Percentiles rank a stretch among this genome's conserved stretches.
phyloP scores from a whole-genome alignment of 2,888 invertebrate species.

The Chaetogeoica ovagalla region DNA sequence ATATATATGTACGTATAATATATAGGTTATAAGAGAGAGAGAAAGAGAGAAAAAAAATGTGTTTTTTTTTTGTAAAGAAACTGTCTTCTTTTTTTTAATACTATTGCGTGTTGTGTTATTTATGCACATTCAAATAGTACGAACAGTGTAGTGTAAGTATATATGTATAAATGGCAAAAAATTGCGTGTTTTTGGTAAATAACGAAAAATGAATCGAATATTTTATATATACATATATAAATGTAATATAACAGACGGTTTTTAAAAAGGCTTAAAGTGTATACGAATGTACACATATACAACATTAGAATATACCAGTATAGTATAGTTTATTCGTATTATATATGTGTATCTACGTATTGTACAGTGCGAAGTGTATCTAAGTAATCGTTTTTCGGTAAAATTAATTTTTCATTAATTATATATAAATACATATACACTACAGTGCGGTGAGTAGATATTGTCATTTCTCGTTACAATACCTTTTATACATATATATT shows the following conservation, averaged over 20 bases:
- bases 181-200: conserved; percentile 43
- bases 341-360: too few species aligned
- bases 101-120: conserved; percentile 38
- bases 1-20: too few species aligned
- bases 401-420: too few species aligned
- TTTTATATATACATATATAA: neutral
- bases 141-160: neutral
- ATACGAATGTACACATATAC: neutral
- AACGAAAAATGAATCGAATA: conserved; percentile 26
- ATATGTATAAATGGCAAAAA: neutral
- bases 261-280: neutral
- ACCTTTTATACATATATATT: too few species aligned
- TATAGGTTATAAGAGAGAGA: too few species aligned
- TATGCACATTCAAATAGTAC: neutral
- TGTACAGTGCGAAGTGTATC: too few species aligned
- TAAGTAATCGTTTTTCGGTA: too few species aligned
- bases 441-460: too few species aligned
- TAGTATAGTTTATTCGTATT: too few species aligned
- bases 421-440: too few species aligned
- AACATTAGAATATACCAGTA: neutral
- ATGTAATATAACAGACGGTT: neutral
- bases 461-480: too few species aligned
- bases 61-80: conserved; percentile 7
- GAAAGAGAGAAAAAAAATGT: neutral
- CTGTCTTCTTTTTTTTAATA: neutral